Evolutionary conservation across 2,113 vertebrate genomes (phyloP).

Genomic region (Electrona antarctica): DNA sequence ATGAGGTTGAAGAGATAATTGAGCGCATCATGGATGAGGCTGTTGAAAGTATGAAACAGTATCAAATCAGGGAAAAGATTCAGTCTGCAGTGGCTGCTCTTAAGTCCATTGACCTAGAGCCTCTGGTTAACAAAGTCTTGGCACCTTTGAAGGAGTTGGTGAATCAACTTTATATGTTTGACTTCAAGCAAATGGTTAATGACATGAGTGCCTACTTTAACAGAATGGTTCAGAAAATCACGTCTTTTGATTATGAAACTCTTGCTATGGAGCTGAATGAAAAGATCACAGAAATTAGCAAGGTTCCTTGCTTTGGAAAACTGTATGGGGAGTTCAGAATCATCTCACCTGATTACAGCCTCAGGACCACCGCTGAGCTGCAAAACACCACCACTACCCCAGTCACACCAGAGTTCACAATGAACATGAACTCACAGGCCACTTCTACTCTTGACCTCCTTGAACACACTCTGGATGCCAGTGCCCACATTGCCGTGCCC

Average conservation of each 20-base stretch:
- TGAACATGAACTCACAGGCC: conserved; percentile 79
- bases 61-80: conserved; percentile 82
- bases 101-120: conserved; percentile 78
- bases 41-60: conserved; percentile 81
- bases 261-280: conserved; percentile 82
- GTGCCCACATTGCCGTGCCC: conserved; percentile 77
- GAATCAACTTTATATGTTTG: conserved; percentile 77
- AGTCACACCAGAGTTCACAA: conserved; percentile 79
- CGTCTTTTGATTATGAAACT: conserved; percentile 84
- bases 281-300: conserved; percentile 77
- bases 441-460: conserved; percentile 80
- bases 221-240: conserved; percentile 75
- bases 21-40: conserved; percentile 82
- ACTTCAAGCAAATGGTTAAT: conserved; percentile 82
- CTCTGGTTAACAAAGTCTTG: conserved; percentile 71
- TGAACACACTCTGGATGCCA: conserved; percentile 81
- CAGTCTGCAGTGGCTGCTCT: conserved; percentile 72
- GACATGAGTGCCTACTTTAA: conserved; percentile 82
- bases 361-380: conserved; percentile 80
- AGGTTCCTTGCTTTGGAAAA: conserved; percentile 87
- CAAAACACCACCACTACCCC: conserved; percentile 80
- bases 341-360: conserved; percentile 82
- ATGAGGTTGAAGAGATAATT: conserved; percentile 82
- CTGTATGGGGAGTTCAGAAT: conserved; percentile 83
- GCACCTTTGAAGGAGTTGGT: conserved; percentile 74